Base-by-base conservation (phyloP, 2,888 invertebrate species). In the Cryptophagus acutangulus region DNA sequence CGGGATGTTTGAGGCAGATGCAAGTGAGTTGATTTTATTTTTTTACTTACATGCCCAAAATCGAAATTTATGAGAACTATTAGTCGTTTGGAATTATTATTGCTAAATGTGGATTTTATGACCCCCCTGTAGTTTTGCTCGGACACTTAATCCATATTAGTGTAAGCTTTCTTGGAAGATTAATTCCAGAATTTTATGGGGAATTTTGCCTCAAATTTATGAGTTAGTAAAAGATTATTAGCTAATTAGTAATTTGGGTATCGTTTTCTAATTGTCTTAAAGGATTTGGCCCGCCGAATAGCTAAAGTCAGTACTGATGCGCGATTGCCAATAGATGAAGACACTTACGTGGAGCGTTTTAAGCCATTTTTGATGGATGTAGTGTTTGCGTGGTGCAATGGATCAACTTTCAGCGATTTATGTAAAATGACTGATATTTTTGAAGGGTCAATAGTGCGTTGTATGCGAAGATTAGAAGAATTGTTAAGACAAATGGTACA, bases 321-420 rank as follows among this genome's bases (percentile, higher is more conserved):
- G 3, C 87, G 89, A 60, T 76, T 99, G 52, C 86, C 88, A 8
- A 62, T 96, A 9, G 89, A 94, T 53, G 94, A 93, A 64, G 92
- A 94, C 50, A 71, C 73, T 0, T 99, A 99, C 67, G 88, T 96
- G 3, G 84, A 88, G 51, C 83, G 82, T 62, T 97, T 99, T 67
- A 90, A 88, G 63, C 93, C 94, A 2, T 91, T 83, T 62, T 77
- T 99, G 38, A 99, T 99, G 96, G 96, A 97, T 67, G 88, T 99
- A 1, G 94, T 99, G 18, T 82, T 87, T 58, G 79, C 90, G 1
- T 99, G 99, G 99, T 87, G 92, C 58, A 90, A 90, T 61, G 99
- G 99, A 5, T 82, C 89, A 14, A 76, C 82, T 16, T 99, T 99
- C 71, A 73, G 87, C 48, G 84, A 92, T 64, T 82, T 99, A 41